A percentile compares a stretch with the other conserved stretches of the same genome.
Evolutionary conservation across 2,888 invertebrate genomes (phyloP).

Genomic region (Tubulanus polymorphus): DNA sequence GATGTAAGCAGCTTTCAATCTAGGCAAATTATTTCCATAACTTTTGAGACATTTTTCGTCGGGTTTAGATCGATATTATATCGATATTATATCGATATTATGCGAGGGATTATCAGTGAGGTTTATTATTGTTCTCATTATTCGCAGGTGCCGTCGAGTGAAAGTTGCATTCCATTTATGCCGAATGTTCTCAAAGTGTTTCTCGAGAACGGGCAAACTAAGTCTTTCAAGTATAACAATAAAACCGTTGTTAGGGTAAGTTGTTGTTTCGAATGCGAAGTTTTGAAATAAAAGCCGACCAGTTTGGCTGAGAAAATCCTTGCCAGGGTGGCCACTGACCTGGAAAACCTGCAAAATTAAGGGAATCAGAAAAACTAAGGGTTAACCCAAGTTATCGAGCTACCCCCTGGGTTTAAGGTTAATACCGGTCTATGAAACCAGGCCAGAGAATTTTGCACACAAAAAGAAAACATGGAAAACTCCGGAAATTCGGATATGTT

Average conservation of each 20-base stretch:
- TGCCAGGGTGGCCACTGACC: too few species aligned
- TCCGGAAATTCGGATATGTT: too few species aligned
- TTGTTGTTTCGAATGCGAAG: not conserved
- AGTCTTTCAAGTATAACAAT: conserved; percentile 90
- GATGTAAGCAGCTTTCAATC: too few species aligned
- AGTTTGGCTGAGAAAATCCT: too few species aligned
- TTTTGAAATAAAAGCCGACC: not conserved
- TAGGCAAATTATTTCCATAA: too few species aligned
- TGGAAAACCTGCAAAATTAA: too few species aligned
- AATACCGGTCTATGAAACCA: not conserved
- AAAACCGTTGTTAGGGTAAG: conserved; percentile 74
- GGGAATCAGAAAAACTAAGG: not conserved
- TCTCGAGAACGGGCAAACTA: conserved; percentile 91
- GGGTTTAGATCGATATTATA: too few species aligned
- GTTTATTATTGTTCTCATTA: conserved; percentile 1
- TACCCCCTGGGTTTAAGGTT: not conserved
- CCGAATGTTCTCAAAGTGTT: conserved; percentile 93
- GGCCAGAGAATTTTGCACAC: too few species aligned
- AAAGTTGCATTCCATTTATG: conserved; percentile 78
- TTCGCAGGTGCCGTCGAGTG: conserved; percentile 69
- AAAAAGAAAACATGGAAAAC: too few species aligned
- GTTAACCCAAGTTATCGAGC: not conserved
- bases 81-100: too few species aligned
- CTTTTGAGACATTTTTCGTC: too few species aligned
- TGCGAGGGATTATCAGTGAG: too few species aligned